phyloP scores from a whole-genome alignment of 30 jellyfish, hydroid and myxozoan species.

The Hydractinia symbiolongicarpus region DNA sequence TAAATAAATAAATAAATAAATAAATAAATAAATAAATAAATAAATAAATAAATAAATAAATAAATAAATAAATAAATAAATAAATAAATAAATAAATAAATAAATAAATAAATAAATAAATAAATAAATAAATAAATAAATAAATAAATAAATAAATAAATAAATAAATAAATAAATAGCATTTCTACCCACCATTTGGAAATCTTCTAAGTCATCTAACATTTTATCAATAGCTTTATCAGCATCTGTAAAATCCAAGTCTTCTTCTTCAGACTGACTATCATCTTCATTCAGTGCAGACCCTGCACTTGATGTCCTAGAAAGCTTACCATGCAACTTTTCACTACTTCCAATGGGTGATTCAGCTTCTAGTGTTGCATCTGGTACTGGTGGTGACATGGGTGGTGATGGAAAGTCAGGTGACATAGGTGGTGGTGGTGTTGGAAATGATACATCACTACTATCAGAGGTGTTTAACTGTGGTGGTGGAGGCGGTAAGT shows the following conservation, averaged over 20 bases:
- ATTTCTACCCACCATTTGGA: conserved; percentile 43
- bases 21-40: no score
- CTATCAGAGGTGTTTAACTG: background rate
- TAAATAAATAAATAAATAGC: background rate
- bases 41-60: background rate
- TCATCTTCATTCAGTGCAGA: background rate
- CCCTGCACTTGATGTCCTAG: background rate
- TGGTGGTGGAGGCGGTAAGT: conserved; percentile 10
- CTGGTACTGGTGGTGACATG: background rate
- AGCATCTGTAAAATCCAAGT: conserved; percentile 87
- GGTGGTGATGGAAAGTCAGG: conserved; percentile 16
- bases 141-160: background rate
- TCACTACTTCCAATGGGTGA: background rate
- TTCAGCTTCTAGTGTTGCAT: background rate
- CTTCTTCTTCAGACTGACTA: conserved; percentile 36
- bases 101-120: background rate
- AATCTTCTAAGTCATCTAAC: conserved; percentile 89
- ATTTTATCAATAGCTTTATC: conserved; percentile 95
- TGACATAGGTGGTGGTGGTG: conserved; percentile 9
- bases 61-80: background rate
- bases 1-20: no score
- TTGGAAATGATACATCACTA: background rate
- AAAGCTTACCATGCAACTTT: background rate
- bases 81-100: background rate
- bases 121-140: background rate